A percentile compares a stretch with the other conserved stretches of the same genome.
Conservation (phyloP, 2,888 invertebrate species). For the Aphelenchoides bicaudatus region DNA sequence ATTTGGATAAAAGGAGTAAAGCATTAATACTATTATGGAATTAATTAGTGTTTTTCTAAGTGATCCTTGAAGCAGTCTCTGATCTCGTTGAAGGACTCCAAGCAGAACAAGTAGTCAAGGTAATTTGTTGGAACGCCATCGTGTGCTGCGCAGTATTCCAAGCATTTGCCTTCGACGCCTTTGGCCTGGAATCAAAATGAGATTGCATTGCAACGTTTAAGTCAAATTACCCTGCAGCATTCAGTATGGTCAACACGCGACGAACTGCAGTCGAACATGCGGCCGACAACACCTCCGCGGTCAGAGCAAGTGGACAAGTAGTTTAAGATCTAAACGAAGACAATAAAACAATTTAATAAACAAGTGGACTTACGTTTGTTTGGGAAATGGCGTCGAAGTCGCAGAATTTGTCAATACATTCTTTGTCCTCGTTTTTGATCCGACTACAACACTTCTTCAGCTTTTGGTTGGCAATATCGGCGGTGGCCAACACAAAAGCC, state of each 20-base stretch:
- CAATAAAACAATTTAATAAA: background rate
- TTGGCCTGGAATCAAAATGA: constrained; percentile 35
- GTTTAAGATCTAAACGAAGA: constrained; percentile 48
- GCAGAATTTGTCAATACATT: constrained; percentile 56
- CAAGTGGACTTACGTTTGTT: constrained; percentile 43
- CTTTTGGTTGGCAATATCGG: constrained; percentile 44
- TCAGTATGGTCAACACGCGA: constrained; percentile 54
- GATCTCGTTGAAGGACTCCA: constrained; percentile 57
- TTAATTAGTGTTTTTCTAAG: constrained; percentile 46
- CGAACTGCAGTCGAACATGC: constrained; percentile 60
- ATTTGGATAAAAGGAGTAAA: too few relatives aligned
- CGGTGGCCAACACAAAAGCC: background rate
- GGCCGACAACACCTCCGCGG: constrained; percentile 51
- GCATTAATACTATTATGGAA: too few relatives aligned
- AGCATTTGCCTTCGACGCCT: constrained; percentile 52
- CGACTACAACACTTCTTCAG: constrained; percentile 53
- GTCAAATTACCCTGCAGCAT: constrained; percentile 45
- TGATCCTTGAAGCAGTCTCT: constrained; percentile 58
- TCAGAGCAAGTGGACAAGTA: constrained; percentile 55
- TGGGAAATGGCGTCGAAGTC: constrained; percentile 59
- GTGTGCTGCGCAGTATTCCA: constrained; percentile 58
- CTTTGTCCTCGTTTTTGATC: constrained; percentile 47
- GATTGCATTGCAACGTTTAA: background rate
- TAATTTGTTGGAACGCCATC: constrained; percentile 60
- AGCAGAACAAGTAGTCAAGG: constrained; percentile 54